These are phyloP conservation scores for Cuculus canorus DNA, from an alignment of 2,797 vertebrate species.

Conservation along the genomic window DNA sequence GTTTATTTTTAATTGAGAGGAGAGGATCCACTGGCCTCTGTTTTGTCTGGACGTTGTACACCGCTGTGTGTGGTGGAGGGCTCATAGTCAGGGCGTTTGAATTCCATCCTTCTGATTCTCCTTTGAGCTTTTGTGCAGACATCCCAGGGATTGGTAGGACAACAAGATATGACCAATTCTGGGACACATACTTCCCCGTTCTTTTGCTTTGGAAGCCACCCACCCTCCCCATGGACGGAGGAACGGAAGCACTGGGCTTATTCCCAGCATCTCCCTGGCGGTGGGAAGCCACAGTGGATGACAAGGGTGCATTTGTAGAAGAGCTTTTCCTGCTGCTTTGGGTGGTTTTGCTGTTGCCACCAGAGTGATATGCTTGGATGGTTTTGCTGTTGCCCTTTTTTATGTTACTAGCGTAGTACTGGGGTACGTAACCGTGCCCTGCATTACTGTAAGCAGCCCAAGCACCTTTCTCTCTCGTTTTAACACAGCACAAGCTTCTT, in stretches of 20 bases:
- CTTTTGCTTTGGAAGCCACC: background rate
- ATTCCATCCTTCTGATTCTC: background rate
- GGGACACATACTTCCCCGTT: background rate
- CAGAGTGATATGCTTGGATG: background rate
- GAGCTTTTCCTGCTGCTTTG: background rate
- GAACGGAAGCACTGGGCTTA: background rate
- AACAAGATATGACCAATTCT: background rate
- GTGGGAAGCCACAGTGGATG: background rate
- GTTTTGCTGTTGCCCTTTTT: background rate
- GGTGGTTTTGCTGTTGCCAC: background rate
- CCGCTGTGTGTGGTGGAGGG: background rate
- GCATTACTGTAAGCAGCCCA: background rate
- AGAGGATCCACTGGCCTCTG: background rate
- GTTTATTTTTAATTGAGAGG: background rate
- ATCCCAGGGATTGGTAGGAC: background rate
- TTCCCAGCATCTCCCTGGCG: background rate
- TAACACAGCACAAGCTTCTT: background rate
- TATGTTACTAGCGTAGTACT: background rate
- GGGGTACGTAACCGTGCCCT: background rate
- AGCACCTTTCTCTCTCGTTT: background rate
- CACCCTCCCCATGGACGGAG: accelerated
- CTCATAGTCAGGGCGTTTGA: background rate
- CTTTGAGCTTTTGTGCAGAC: background rate
- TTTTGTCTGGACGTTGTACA: background rate
- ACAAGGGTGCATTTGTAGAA: background rate